Evolutionary conservation across 2,113 vertebrate species (phyloP).

Genomic region (Corythoichthys haematopterus): DNA sequence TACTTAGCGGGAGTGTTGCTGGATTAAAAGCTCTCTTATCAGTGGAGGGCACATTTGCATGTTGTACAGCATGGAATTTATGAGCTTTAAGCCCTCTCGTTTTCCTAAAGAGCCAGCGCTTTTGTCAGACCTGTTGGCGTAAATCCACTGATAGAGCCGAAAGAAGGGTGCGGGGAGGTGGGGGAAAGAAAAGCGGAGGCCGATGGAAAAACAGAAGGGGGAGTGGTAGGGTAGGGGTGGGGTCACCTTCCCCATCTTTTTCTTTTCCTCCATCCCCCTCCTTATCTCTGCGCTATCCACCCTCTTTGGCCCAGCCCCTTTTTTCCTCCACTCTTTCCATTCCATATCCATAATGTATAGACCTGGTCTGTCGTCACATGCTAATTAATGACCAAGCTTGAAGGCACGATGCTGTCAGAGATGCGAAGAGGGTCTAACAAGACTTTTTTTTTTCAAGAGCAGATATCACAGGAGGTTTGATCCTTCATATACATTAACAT

Average conservation of each 20-base stretch:
- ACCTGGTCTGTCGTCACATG: constrained; percentile 8
- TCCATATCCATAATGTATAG: not conserved
- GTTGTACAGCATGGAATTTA: constrained; percentile 70
- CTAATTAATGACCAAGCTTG: constrained; percentile 35
- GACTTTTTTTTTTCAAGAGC: constrained; percentile 3
- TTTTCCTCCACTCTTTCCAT: not conserved
- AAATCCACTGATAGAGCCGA: constrained; percentile 58
- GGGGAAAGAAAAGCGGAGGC: not conserved
- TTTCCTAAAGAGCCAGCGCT: constrained; percentile 65
- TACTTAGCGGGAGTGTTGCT: constrained; percentile 60
- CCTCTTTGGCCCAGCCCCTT: not conserved
- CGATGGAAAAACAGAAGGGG: not conserved
- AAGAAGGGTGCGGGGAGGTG: not conserved
- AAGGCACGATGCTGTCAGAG: constrained; percentile 10
- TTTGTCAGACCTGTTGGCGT: constrained; percentile 63
- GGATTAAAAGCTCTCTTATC: constrained; percentile 76
- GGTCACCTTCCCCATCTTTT: constrained; percentile 22
- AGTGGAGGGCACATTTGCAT: constrained; percentile 72
- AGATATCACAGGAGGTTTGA: constrained; percentile 27
- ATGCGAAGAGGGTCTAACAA: not conserved
- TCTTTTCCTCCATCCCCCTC: not conserved
- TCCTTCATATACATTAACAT: constrained; percentile 19
- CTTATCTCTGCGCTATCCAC: constrained; percentile 4
- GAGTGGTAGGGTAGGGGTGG: not conserved
- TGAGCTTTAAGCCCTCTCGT: constrained; percentile 68